These are phyloP conservation scores for Euzetes globulus DNA, from an alignment of 2,888 invertebrate species.

Conservation along the genomic window DNA sequence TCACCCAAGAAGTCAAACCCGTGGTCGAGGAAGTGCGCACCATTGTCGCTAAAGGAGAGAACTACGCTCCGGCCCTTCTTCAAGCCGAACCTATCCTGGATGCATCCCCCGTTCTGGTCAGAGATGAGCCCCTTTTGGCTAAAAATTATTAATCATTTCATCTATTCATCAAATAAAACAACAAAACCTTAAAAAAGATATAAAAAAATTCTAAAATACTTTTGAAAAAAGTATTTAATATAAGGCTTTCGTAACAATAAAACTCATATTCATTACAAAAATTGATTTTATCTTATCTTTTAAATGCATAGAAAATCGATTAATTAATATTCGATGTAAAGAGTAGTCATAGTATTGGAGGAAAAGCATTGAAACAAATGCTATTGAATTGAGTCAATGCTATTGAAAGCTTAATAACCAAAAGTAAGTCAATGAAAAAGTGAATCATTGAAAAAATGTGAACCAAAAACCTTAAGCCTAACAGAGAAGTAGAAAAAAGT, in stretches of 20 bases:
- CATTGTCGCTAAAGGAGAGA: neutral
- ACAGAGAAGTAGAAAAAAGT: neutral
- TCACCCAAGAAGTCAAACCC: constrained; percentile 20
- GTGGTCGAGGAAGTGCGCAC: constrained; percentile 8
- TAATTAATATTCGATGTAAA: neutral
- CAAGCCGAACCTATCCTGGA: neutral
- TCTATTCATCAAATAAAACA: neutral
- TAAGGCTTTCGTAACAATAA: neutral
- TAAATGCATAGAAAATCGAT: neutral
- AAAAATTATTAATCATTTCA: neutral
- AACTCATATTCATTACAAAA: neutral
- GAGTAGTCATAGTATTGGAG: neutral
- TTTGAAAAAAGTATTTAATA: neutral
- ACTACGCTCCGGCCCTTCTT: neutral
- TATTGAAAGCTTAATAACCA: neutral
- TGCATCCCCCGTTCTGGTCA: neutral
- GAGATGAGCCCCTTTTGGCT: neutral
- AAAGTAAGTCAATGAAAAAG: constrained; percentile 14
- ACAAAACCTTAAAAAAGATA: neutral
- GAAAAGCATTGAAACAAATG: neutral
- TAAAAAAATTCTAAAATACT: neutral
- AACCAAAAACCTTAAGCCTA: constrained; percentile 17
- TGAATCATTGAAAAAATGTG: neutral
- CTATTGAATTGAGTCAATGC: neutral
- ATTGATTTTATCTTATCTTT: neutral